phyloP scores from a whole-genome alignment of 2,888 invertebrate genomes.

The Epiblema foenella region DNA sequence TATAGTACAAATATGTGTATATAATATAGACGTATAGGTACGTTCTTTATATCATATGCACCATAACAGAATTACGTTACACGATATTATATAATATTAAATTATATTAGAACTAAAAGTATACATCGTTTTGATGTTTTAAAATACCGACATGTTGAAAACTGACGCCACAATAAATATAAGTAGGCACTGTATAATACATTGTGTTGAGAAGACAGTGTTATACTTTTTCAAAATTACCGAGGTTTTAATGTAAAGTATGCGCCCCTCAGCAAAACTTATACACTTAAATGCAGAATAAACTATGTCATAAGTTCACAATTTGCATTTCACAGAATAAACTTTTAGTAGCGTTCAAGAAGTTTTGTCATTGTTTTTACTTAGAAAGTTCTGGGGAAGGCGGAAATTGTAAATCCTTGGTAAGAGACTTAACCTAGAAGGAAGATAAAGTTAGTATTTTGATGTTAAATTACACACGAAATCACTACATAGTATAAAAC shows the following conservation, averaged over 20 bases:
- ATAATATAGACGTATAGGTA: too few relatives aligned
- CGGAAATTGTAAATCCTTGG: conserved; percentile 15
- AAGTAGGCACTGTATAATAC: too few relatives aligned
- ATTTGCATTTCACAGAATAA: conserved; percentile 23
- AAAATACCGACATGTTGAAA: too few relatives aligned
- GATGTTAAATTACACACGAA: neutral
- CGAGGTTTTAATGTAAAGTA: conserved; percentile 14
- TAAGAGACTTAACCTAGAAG: neutral
- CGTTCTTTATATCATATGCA: too few relatives aligned
- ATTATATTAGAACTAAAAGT: too few relatives aligned
- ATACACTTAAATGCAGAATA: conserved; percentile 8
- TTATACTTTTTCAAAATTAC: neutral
- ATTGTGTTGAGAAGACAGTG: neutral
- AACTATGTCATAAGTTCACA: conserved; percentile 31
- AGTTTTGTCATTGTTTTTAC: conserved; percentile 27
- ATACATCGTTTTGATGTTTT: too few relatives aligned
- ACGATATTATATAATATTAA: too few relatives aligned
- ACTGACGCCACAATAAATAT: too few relatives aligned
- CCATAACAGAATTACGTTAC: too few relatives aligned
- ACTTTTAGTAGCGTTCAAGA: neutral
- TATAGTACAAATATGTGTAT: too few relatives aligned
- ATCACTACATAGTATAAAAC: neutral
- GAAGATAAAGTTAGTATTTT: neutral
- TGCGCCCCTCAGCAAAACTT: conserved; percentile 2
- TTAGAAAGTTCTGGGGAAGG: neutral